Evolutionary conservation across 1,140 invertebrate species (phyloP).

Genomic region (Pararge aegeria): DNA sequence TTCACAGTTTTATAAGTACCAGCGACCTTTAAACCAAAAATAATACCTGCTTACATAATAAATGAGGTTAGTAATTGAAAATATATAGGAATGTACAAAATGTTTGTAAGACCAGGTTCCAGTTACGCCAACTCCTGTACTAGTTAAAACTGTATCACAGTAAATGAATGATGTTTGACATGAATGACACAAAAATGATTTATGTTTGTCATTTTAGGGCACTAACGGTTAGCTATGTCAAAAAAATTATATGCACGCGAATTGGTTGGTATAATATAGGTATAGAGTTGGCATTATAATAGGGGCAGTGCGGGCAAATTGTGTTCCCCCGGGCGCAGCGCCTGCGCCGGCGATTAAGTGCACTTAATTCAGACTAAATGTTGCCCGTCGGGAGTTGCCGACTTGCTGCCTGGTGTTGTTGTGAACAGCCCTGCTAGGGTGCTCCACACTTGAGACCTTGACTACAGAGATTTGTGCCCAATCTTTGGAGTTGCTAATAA

Average conservation of each 20-base stretch:
- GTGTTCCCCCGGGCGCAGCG: constrained; percentile 48
- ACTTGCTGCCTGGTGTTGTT: constrained; percentile 28
- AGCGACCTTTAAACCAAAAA: no score
- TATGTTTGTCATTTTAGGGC: not conserved
- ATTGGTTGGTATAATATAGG: constrained; percentile 9
- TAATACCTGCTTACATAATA: no score
- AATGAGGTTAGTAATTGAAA: no score
- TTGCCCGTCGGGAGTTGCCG: constrained; percentile 53
- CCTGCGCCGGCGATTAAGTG: constrained; percentile 64
- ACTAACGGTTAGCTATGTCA: not conserved
- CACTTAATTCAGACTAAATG: constrained; percentile 71
- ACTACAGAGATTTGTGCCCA: no score
- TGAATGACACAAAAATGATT: no score
- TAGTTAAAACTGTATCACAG: no score
- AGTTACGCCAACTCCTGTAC: no score
- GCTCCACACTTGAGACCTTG: not conserved
- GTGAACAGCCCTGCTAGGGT: constrained; percentile 22
- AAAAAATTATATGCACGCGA: constrained; percentile 4
- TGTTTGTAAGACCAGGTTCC: no score
- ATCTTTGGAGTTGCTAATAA: not conserved
- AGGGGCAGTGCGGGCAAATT: constrained; percentile 53
- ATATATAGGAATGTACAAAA: no score
- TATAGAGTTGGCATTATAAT: constrained; percentile 53
- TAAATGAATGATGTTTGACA: no score
- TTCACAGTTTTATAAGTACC: no score